phyloP scores from a whole-genome alignment of 2,797 vertebrate genomes.

The Amblyraja radiata region DNA sequence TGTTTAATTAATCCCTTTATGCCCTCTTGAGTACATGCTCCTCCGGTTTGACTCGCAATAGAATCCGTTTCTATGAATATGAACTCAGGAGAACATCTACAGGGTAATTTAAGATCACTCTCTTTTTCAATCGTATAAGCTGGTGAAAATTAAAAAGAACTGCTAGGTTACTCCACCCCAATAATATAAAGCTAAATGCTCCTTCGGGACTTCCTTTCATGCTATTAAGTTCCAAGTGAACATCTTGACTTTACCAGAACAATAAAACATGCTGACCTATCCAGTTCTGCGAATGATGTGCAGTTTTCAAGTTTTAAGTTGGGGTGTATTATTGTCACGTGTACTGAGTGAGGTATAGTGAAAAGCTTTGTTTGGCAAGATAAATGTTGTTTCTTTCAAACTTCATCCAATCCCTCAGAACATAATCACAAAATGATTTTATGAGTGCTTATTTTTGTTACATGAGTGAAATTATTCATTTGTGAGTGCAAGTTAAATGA shows the following conservation, averaged over 20 bases:
- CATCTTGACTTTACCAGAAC: background rate
- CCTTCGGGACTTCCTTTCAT: background rate
- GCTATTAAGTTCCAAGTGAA: background rate
- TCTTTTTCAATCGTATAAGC: background rate
- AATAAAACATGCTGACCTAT: background rate
- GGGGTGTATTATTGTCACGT: no score
- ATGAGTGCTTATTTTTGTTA: background rate
- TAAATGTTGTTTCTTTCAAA: background rate
- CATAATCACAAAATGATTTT: background rate
- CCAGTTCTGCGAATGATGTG: background rate
- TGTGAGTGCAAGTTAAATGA: background rate
- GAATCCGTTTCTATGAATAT: background rate
- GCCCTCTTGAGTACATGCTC: background rate
- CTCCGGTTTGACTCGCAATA: background rate
- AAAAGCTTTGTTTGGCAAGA: no score
- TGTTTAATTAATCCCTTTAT: background rate
- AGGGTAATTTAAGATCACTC: background rate
- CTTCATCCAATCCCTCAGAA: background rate
- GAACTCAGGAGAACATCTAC: background rate
- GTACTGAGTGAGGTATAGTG: no score
- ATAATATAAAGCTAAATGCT: background rate
- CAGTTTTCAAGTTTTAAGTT: background rate
- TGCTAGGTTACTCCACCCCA: background rate
- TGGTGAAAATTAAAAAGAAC: background rate
- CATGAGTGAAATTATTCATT: background rate